phyloP scores from a whole-genome alignment of 2,113 vertebrate genomes.

The Microtus oregoni region DNA sequence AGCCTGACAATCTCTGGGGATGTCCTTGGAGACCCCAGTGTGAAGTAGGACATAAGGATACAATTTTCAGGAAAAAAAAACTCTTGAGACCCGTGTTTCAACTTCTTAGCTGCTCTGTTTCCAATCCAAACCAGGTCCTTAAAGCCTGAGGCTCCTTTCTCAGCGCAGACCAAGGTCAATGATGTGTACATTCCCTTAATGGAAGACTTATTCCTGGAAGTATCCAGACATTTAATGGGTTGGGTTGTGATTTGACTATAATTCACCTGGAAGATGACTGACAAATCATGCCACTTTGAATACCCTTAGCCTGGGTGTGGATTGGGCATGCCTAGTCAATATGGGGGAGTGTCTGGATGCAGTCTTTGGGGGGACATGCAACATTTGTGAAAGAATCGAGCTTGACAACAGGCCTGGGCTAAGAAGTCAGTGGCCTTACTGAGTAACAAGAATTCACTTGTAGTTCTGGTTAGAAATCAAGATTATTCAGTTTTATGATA shows the following conservation, averaged over 20 bases:
- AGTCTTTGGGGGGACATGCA: neutral
- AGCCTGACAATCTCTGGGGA: neutral
- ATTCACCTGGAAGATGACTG: neutral
- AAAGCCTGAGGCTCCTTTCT: neutral
- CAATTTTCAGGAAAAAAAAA: slow-evolving; percentile 43
- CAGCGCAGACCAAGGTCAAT: neutral
- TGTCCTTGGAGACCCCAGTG: neutral
- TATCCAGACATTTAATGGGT: neutral
- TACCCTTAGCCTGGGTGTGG: neutral
- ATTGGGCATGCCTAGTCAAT: neutral
- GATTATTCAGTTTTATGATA: neutral
- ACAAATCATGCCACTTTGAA: neutral
- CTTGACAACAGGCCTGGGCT: neutral
- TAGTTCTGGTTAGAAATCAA: slow-evolving; percentile 8
- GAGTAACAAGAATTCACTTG: neutral
- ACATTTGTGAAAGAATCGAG: neutral
- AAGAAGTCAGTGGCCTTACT: neutral
- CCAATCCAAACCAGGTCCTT: slow-evolving; percentile 42
- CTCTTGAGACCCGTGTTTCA: neutral
- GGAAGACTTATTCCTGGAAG: slow-evolving; percentile 11
- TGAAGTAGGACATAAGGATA: slow-evolving; percentile 18
- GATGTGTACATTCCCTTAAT: slow-evolving; percentile 6
- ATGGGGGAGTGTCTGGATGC: neutral
- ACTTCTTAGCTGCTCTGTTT: slow-evolving; percentile 13
- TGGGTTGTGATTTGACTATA: neutral